Evolutionary conservation across 2,797 vertebrate genomes (phyloP), one percentile per base, ranked within the genome.

Genomic region (Enteromius anoplus): DNA sequence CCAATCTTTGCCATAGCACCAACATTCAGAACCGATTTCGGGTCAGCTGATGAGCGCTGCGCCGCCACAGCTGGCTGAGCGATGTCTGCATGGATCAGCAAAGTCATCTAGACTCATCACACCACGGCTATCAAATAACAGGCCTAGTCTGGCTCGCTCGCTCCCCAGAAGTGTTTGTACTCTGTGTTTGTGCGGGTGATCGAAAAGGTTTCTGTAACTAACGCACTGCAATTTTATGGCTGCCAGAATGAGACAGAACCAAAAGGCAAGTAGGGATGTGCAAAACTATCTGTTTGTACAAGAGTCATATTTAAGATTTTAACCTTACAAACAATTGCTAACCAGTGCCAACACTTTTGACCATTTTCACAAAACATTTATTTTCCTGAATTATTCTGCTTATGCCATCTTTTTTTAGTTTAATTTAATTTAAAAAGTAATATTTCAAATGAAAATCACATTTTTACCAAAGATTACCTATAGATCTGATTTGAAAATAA

Each of bases 51-150:
- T 80, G 40, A 64, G 47, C 19, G 53, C 40, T 47, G 72, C 8
- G 37, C 37, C 10, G 65, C 19, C 72, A 70, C n/a, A 71, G 72
- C 53, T 70, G 72, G 65, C 78, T 70, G 32, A 69, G 65, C 53
- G 45, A 70, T 76, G 68, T 51, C 73, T 85, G 55, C 80, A 70
- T 51, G 73, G 45, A 78, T 77, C 65, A 77, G 58, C 75, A 70
- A 70, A 71, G 72, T 81, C 75, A 82, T 78, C 75, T 71, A 73
- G 68, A 78, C 84, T 78, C 75, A 78, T 82, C 66, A 82, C 75
- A 70, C 79, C 42, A 37, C 12, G 7, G 14, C n/a, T 64, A 71
- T 85, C 58, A 73, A 66, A 78, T 85, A 72, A 85, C 73, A 71
- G 73, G 60, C 71, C 62, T 60, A 73, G 80, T 79, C 80, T 62